Conservation (phyloP, 2,113 vertebrate genomes). For the Aphyosemion australe region DNA sequence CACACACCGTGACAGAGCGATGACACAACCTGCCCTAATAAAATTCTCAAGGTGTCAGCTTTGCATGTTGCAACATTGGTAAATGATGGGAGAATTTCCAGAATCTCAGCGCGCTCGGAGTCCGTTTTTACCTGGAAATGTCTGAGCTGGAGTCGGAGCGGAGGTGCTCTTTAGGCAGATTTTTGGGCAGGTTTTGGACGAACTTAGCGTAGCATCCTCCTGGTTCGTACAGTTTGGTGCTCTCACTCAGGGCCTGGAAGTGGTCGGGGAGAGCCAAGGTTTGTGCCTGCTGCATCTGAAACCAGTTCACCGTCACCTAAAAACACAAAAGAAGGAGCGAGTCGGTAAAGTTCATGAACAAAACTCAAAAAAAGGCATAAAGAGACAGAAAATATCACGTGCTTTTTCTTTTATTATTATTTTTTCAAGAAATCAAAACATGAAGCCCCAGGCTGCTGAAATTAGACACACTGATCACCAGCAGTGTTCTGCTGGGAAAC, state of each 20-base stretch:
- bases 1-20: neutral
- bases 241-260: conserved; percentile 87
- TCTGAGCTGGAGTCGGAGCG: conserved; percentile 80
- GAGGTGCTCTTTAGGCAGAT: conserved; percentile 76
- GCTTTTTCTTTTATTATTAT: no score
- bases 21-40: neutral
- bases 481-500: neutral
- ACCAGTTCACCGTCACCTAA: conserved; percentile 95
- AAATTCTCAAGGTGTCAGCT: neutral
- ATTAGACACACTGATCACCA: neutral
- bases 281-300: conserved; percentile 92
- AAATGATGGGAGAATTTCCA: neutral
- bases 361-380: neutral
- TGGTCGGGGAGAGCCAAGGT: conserved; percentile 84
- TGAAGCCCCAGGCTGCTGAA: neutral
- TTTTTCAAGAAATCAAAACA: no score
- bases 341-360: no score
- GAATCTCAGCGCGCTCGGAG: neutral
- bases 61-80: neutral
- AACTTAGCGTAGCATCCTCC: conserved; percentile 92
- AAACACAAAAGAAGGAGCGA: conserved; percentile 1
- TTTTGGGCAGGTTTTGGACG: conserved; percentile 83
- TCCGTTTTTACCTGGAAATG: conserved; percentile 80
- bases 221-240: conserved; percentile 91
- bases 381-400: no score